These are phyloP conservation scores for Sebastiscus tertius DNA, from an alignment of 2,797 vertebrate genomes.

Conservation along the genomic window DNA sequence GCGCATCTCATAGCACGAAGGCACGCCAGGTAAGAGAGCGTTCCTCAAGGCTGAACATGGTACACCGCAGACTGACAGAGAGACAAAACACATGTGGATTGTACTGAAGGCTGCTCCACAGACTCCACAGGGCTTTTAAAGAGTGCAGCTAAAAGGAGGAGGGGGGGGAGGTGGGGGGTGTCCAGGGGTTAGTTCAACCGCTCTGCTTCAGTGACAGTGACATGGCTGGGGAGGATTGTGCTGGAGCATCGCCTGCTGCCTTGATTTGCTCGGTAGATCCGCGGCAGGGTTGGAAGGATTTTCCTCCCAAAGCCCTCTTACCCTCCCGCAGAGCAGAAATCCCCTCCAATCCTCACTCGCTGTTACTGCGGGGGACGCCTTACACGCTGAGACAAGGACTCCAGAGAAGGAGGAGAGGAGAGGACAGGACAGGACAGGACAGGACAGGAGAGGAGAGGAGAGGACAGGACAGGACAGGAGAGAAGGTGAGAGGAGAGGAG, in stretches of 20 bases:
- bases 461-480: neutral
- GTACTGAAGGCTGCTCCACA: constrained; percentile 20
- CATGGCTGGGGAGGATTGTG: constrained; percentile 51
- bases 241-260: constrained; percentile 60
- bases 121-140: constrained; percentile 33
- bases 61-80: constrained; percentile 18
- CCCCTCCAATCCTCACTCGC: constrained; percentile 59
- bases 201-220: constrained; percentile 56
- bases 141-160: constrained; percentile 5
- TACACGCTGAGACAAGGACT: constrained; percentile 51
- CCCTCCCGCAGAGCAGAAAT: constrained; percentile 73
- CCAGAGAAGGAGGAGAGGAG: constrained; percentile 1
- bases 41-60: constrained; percentile 34
- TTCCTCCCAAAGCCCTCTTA: constrained; percentile 69
- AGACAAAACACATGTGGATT: constrained; percentile 57
- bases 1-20: constrained; percentile 32
- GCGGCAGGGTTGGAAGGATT: constrained; percentile 67
- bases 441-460: neutral
- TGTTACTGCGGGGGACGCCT: constrained; percentile 55
- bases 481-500: neutral
- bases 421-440: neutral
- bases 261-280: constrained; percentile 70
- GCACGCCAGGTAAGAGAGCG: constrained; percentile 23
- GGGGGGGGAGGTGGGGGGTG: neutral
- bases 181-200: constrained; percentile 47